Base-by-base conservation (phyloP, 2,888 invertebrate species). In the Ptychoptera contaminata region DNA sequence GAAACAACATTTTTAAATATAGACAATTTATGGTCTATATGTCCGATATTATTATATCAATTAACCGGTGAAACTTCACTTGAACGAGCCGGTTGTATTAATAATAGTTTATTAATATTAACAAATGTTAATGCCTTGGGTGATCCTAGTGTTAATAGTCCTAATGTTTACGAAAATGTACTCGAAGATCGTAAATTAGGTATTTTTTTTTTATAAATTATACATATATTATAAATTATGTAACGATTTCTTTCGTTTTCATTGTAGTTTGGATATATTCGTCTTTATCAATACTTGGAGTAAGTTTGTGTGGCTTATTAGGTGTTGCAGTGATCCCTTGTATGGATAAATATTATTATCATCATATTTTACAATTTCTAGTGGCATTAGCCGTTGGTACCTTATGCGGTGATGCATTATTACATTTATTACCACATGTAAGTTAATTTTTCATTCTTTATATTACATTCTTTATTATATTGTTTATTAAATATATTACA, bases 381-480 rank as follows among this genome's bases (percentile, higher is more conserved):
- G 90, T 94, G 2, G 91, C 93, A 1, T 68, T 94, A 51, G 94
- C 94, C 12, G 85, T 94, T 31, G 94, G 92, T 0, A 88, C 91
- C 0, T 68, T 92, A 46, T 81, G 86, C 39, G 93, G 93, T 0
- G 94, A 94, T 67, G 93, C 93, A 1, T 67, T 94, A 38, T 67
- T 94, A 47, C 94, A 94, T 71, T 73, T 94, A 29, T 70, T 94
- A 61, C 94, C 94, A 15, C 90, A 91, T 59, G 88, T 87, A 47
- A 77, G 63, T 45, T 38, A 34, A 30, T 16, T 29, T 45, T 32
- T n/a, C n/a, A n/a, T n/a, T n/a, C 62, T 36, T n/a, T n/a, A n/a
- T n/a, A 23, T 23, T n/a, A 34, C 2, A 8, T 11, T 34, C 3
- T n/a, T 34, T 12, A 10, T 23, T n/a, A 40, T 9, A n/a, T 8